phyloP scores from a whole-genome alignment of 2,113 vertebrate genomes.

The Mus musculus region GRCm39 chr5:71955001-71955500 shows the following conservation, averaged over 20 bases:
- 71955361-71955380: background rate
- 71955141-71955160: background rate
- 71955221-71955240: constrained; percentile 8
- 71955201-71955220: constrained; percentile 8
- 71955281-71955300: background rate
- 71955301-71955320: background rate
- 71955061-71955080: background rate
- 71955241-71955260: background rate
- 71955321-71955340: background rate
- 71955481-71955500: background rate
- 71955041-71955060: background rate
- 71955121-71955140: background rate
- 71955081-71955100: background rate
- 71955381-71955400: background rate
- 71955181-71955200: constrained; percentile 61
- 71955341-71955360: background rate
- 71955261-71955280: constrained; percentile 28
- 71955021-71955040: background rate
- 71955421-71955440: background rate
- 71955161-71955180: constrained; percentile 42
- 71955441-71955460: background rate
- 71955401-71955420: background rate
- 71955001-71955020: background rate
- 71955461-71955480: background rate
- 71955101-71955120: background rate